Conservation (phyloP, 2,113 vertebrate genomes). For the Nesoenas mayeri region DNA sequence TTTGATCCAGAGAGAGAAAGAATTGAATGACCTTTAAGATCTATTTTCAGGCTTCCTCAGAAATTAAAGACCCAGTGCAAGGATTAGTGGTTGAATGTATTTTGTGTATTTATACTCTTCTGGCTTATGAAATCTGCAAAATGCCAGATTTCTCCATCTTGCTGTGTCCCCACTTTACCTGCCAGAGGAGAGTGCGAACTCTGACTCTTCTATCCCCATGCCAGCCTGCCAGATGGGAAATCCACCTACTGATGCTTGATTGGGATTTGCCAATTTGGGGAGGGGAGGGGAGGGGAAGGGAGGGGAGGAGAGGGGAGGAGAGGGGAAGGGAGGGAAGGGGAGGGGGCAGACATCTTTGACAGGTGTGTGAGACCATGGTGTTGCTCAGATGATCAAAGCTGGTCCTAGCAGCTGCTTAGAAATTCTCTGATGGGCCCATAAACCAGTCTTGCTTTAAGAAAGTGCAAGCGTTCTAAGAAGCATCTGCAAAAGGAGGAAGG, state of each 20-base stretch:
- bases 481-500: not conserved
- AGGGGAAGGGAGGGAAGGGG: slow-evolving; percentile 54
- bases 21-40: not conserved
- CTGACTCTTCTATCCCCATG: not conserved
- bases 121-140: not conserved
- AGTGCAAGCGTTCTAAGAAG: not conserved
- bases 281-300: no score
- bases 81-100: not conserved
- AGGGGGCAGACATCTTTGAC: slow-evolving; percentile 82
- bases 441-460: not conserved
- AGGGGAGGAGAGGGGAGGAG: no score
- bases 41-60: not conserved
- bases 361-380: slow-evolving; percentile 64
- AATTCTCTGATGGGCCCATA: not conserved
- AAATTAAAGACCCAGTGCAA: not conserved
- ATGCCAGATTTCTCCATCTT: not conserved
- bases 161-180: not conserved
- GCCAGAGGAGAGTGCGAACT: not conserved
- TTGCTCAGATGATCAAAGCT: not conserved
- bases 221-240: not conserved
- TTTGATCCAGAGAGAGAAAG: not conserved
- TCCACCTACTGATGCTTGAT: not conserved
- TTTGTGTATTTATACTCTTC: not conserved
- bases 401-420: not conserved
- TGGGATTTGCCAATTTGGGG: not conserved